Conservation (phyloP, 2,797 vertebrate species). For the Emys orbicularis region DNA sequence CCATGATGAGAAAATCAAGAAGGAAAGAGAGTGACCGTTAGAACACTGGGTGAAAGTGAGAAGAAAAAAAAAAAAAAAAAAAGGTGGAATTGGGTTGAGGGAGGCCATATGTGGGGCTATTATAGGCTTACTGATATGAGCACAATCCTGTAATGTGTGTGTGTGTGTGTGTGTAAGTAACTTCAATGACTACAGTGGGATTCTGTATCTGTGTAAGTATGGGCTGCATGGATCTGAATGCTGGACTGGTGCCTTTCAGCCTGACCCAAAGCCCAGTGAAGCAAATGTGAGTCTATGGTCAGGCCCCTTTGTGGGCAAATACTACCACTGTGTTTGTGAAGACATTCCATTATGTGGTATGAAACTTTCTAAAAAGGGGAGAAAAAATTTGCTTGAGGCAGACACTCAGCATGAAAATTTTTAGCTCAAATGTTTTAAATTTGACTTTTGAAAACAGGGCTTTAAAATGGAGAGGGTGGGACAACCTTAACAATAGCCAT, state of each 20-base stretch:
- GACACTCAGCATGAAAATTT: background rate
- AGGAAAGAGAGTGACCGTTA: background rate
- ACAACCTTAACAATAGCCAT: background rate
- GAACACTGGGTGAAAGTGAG: background rate
- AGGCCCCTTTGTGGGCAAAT: background rate
- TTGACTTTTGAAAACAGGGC: background rate
- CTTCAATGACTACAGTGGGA: background rate
- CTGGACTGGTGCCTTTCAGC: background rate
- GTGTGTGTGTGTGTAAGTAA: background rate
- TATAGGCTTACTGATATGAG: background rate
- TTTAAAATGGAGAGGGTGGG: background rate
- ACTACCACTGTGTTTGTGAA: background rate
- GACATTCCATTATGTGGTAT: background rate
- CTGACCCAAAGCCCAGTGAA: background rate
- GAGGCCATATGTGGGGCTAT: background rate
- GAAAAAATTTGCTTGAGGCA: background rate
- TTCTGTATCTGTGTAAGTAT: background rate
- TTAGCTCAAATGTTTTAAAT: background rate
- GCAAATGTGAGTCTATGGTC: background rate
- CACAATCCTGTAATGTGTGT: background rate
- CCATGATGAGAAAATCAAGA: background rate
- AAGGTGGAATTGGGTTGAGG: background rate
- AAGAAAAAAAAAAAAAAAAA: background rate
- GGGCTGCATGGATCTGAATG: background rate
- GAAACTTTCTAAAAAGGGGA: background rate